These are phyloP conservation scores for Heterodera carotae DNA, from an alignment of 1,140 invertebrate species.

Conservation along the genomic window DNA sequence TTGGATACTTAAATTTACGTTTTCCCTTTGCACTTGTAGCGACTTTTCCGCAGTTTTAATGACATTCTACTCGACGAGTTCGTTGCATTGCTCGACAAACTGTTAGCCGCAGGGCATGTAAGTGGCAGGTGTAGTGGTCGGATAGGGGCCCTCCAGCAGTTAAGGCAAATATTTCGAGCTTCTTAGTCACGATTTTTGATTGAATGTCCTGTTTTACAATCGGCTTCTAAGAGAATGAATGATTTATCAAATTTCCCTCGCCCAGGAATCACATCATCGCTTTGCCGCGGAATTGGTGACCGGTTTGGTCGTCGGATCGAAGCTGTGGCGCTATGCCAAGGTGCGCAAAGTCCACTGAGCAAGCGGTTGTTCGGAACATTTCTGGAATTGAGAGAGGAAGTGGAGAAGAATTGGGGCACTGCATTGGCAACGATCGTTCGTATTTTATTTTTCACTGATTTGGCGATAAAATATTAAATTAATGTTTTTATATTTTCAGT, in stretches of 20 bases:
- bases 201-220: no score
- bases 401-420: slow-evolving; percentile 77
- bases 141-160: no score
- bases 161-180: no score
- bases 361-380: slow-evolving; percentile 64
- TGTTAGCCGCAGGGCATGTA: slow-evolving; percentile 72
- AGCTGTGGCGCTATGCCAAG: slow-evolving; percentile 79
- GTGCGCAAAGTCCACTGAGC: slow-evolving; percentile 62
- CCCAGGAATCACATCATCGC: slow-evolving; percentile 77
- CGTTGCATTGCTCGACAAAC: slow-evolving; percentile 72
- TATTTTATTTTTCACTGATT: background rate
- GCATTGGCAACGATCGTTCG: slow-evolving; percentile 70
- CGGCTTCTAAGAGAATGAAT: no score
- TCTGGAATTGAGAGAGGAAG: slow-evolving; percentile 69
- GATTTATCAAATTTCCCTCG: background rate
- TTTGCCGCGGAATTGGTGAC: slow-evolving; percentile 82
- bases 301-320: slow-evolving; percentile 77
- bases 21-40: slow-evolving; percentile 69
- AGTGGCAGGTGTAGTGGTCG: background rate
- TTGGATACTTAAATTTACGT: slow-evolving; percentile 42
- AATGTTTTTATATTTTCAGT: slow-evolving; percentile 35
- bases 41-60: slow-evolving; percentile 79
- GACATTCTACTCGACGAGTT: slow-evolving; percentile 72
- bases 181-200: no score
- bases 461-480: background rate